Conservation (phyloP, 2,113 vertebrate species). For the Hippolais icterina region DNA sequence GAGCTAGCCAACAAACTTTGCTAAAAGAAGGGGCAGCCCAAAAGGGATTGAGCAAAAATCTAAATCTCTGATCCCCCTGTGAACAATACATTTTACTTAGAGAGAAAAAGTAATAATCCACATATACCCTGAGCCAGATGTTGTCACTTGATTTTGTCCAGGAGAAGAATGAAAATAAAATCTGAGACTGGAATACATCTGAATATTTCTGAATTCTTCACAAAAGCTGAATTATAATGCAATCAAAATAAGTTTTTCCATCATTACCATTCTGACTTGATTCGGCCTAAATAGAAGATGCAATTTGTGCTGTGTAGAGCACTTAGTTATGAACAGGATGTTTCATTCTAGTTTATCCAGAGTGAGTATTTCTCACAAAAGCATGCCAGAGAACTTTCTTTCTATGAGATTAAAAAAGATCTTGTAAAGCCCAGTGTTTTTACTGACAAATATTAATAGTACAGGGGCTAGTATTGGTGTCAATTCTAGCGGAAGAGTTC, state of each 20-base stretch:
- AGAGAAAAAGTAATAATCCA: constrained; percentile 8
- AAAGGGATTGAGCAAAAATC: constrained; percentile 48
- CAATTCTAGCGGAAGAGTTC: neutral
- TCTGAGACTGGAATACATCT: neutral
- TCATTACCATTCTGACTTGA: neutral
- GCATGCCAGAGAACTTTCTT: neutral
- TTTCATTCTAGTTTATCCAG: neutral
- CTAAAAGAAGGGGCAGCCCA: constrained; percentile 31
- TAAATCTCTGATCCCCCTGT: constrained; percentile 25
- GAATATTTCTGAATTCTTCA: constrained; percentile 15
- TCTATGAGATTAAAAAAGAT: neutral
- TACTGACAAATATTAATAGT: neutral
- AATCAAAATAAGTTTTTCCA: neutral
- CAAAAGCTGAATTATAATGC: neutral
- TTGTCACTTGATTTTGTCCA: constrained; percentile 45
- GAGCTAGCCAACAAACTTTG: neutral
- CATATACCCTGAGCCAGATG: constrained; percentile 22
- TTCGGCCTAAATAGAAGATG: neutral
- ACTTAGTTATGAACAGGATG: neutral
- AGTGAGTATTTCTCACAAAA: neutral
- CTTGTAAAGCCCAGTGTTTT: neutral
- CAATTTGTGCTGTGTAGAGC: neutral
- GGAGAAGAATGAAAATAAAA: constrained; percentile 16
- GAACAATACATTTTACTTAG: constrained; percentile 48
- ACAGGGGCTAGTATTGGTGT: neutral